Evolutionary conservation across 2,888 invertebrate genomes (phyloP).

Genomic region (Synanthedon tipuliformis): DNA sequence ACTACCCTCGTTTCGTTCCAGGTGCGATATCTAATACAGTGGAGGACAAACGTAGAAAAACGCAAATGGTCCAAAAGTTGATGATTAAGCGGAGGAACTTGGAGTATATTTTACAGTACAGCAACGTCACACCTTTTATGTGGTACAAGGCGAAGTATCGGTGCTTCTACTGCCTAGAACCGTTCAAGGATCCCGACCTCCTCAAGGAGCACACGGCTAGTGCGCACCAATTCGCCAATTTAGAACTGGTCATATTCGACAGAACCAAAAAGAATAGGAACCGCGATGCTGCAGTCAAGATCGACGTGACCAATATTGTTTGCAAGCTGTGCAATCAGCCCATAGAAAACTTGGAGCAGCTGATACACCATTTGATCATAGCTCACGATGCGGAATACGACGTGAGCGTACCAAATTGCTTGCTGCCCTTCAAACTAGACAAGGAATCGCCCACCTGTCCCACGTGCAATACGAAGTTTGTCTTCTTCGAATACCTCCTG

Average conservation of each 20-base stretch:
- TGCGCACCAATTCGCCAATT: constrained; percentile 40
- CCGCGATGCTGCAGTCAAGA: constrained; percentile 57
- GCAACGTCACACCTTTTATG: constrained; percentile 55
- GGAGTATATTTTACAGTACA: constrained; percentile 54
- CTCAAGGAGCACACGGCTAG: constrained; percentile 41
- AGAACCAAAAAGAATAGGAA: constrained; percentile 55
- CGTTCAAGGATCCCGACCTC: constrained; percentile 40
- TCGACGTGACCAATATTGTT: constrained; percentile 45
- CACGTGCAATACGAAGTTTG: constrained; percentile 53
- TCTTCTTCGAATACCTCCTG: constrained; percentile 53
- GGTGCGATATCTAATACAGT: constrained; percentile 44
- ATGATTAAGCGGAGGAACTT: constrained; percentile 49
- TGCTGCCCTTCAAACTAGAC: constrained; percentile 52
- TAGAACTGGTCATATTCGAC: constrained; percentile 48
- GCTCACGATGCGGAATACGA: constrained; percentile 60
- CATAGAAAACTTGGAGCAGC: constrained; percentile 40
- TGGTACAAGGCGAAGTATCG: constrained; percentile 56
- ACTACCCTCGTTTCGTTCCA: constrained; percentile 33
- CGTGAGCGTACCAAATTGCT: constrained; percentile 48
- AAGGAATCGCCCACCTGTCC: constrained; percentile 50
- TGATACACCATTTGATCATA: constrained; percentile 56
- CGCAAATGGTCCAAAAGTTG: constrained; percentile 44
- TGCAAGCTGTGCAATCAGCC: constrained; percentile 45
- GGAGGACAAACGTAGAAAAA: constrained; percentile 58
- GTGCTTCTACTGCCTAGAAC: constrained; percentile 54